Conservation (phyloP, 1,140 invertebrate species). For the Diorhabda carinulata region DNA sequence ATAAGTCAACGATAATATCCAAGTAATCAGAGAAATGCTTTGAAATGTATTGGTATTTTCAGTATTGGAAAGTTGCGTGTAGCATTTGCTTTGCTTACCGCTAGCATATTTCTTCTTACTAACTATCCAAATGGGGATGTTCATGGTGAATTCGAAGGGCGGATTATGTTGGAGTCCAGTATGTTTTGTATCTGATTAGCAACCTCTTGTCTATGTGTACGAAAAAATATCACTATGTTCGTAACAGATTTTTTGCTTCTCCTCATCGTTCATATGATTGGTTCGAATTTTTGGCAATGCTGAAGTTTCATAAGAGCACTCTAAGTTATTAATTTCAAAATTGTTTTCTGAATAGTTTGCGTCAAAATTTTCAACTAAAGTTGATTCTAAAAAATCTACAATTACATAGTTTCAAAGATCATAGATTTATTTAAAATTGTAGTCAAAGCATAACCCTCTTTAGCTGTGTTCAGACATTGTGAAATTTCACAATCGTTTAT, state of each 20-base stretch:
- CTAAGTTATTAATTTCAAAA: neutral
- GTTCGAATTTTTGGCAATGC: conserved; percentile 1
- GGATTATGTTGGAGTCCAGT: conserved; percentile 11
- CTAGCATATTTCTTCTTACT: neutral
- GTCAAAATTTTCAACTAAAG: neutral
- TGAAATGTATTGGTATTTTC: conserved; percentile 31
- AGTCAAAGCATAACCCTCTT: conserved; percentile 1
- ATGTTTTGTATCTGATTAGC: conserved; percentile 8
- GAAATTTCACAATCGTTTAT: conserved; percentile 3
- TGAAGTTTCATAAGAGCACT: neutral
- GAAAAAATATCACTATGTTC: conserved; percentile 16
- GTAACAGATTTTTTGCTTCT: conserved; percentile 7
- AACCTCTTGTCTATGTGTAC: conserved; percentile 19
- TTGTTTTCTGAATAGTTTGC: neutral
- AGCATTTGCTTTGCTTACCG: conserved; percentile 35
- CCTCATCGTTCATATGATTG: conserved; percentile 13
- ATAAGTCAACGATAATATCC: conserved; percentile 26
- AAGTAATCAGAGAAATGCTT: conserved; percentile 26
- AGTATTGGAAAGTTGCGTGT: conserved; percentile 33
- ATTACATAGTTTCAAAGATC: neutral
- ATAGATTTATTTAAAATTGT: neutral
- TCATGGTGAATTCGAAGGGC: conserved; percentile 8
- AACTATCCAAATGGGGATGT: neutral
- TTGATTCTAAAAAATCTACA: neutral
- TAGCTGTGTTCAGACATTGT: neutral